Conservation (phyloP, 2,113 vertebrate genomes). For the Cavia aperea region DNA sequence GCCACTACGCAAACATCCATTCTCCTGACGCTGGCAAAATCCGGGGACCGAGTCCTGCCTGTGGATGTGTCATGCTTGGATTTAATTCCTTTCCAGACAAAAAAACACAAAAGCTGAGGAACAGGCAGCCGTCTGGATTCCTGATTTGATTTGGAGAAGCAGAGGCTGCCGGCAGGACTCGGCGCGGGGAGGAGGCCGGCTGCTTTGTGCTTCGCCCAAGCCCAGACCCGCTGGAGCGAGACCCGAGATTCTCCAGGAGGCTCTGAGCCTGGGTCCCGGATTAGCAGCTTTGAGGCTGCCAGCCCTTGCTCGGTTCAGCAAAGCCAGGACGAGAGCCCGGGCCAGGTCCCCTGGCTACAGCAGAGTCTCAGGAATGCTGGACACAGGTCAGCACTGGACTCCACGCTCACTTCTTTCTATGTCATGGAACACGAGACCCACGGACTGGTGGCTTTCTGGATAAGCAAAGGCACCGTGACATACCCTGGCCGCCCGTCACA, state of each 20-base stretch:
- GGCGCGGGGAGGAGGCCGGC: fast-evolving
- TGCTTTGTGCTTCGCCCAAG: fast-evolving
- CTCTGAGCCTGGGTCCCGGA: background rate
- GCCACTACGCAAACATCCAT: too few relatives aligned
- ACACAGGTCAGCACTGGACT: background rate
- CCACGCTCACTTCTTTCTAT: background rate
- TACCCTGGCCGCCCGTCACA: background rate
- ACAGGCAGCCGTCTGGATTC: background rate
- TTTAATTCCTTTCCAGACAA: background rate
- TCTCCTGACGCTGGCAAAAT: too few relatives aligned
- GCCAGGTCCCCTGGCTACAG: background rate
- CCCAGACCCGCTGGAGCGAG: background rate
- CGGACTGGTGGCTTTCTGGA: background rate
- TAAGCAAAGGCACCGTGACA: background rate
- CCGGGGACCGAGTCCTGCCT: fast-evolving
- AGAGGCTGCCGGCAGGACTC: fast-evolving
- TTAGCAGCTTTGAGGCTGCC: background rate
- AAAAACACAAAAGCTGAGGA: background rate
- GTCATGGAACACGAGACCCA: background rate
- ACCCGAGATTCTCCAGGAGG: background rate
- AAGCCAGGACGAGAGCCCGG: background rate
- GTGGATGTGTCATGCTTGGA: fast-evolving
- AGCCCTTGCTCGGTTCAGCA: fast-evolving
- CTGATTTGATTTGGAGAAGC: background rate
- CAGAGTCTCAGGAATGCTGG: background rate